These are phyloP conservation scores for Agrypnia vestita DNA, from an alignment of 1,140 invertebrate genomes.

Conservation along the genomic window DNA sequence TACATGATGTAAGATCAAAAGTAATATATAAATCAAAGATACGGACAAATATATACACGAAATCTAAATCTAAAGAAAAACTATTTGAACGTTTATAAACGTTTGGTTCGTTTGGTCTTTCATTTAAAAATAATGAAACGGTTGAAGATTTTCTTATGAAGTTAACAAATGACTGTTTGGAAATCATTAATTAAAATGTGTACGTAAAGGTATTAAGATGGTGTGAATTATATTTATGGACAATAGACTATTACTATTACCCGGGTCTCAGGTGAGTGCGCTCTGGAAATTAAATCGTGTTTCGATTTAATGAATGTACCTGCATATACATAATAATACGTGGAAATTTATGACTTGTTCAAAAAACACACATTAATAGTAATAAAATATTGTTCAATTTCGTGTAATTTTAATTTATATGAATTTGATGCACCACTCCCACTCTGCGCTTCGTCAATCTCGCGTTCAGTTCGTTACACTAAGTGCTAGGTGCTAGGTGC, in stretches of 20 bases:
- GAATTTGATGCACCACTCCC: neutral
- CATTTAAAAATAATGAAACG: no score
- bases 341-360: neutral
- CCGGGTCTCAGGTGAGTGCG: neutral
- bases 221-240: conserved; percentile 5
- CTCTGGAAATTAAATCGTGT: neutral
- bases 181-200: neutral
- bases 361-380: neutral
- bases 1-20: no score
- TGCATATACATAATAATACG: no score
- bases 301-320: neutral
- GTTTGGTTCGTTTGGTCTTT: no score
- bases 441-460: no score
- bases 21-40: no score
- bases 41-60: no score
- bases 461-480: no score
- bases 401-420: conserved; percentile 17
- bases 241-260: conserved; percentile 10
- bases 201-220: neutral
- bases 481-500: no score
- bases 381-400: conserved; percentile 18
- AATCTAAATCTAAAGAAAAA: no score
- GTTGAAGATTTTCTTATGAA: no score
- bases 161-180: neutral
- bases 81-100: no score